Conservation (phyloP, 2,797 vertebrate species). For the Columba guinea region DNA sequence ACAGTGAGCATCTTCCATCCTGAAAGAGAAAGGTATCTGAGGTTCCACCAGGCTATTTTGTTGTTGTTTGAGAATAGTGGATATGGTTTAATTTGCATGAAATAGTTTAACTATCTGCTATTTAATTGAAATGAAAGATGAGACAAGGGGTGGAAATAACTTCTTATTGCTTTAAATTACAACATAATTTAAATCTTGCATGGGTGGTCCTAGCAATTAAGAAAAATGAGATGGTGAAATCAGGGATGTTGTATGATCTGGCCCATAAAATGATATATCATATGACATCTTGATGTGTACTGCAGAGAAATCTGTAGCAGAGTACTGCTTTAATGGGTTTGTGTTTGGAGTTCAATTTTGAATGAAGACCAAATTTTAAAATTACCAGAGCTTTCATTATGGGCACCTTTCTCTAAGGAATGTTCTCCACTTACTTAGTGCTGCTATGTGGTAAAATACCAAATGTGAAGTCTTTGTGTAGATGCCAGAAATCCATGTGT, state of each 20-base stretch:
- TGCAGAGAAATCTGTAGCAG: not conserved
- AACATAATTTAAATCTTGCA: conserved; percentile 18
- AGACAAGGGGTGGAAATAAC: not conserved
- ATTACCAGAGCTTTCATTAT: not conserved
- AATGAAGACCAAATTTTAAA: not conserved
- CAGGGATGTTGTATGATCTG: not conserved
- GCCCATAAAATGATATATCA: not conserved
- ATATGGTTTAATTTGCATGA: not conserved
- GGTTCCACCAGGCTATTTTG: not conserved
- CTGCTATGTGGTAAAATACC: not conserved
- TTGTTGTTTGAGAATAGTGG: not conserved
- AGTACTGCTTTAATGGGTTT: not conserved
- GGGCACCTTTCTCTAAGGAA: not conserved
- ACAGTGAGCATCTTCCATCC: not conserved
- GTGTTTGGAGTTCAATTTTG: not conserved
- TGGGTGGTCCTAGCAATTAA: not conserved
- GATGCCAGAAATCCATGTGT: not conserved
- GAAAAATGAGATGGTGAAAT: not conserved
- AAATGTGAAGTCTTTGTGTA: not conserved
- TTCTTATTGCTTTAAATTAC: not conserved
- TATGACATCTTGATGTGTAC: no score
- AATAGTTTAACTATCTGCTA: not conserved
- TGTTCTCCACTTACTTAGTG: rapidly evolving
- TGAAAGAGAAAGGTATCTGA: not conserved
- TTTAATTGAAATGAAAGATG: not conserved